Base-by-base conservation (phyloP, 2,888 invertebrate species). In the Cryptops parisi region DNA sequence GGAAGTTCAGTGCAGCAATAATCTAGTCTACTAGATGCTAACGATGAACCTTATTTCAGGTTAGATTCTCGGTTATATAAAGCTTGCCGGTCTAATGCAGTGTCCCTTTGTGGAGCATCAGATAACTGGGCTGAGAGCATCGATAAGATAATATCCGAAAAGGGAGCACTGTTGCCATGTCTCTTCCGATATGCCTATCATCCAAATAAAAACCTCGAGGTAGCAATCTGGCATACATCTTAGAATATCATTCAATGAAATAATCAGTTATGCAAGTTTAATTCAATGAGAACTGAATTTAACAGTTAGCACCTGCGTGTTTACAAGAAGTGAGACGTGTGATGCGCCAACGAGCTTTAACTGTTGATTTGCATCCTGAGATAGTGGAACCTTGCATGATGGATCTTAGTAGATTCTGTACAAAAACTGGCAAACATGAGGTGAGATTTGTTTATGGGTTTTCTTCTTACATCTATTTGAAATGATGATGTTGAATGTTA, bases 361-460 rank as follows among this genome's bases (percentile, higher is more conserved):
- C 85, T 64, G 93, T 97, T 1, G 87, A 93, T 65, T 74, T 98
- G 40, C 81, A 91, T 63, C 97, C 97, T 1, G 88, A 93, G 70
- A 82, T 98, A 47, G 96, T 96, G 71, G 84, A 85, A 62, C 77
- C 76, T 38, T 98, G 98, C 66, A 74, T 97, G 22, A 78, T 79
- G 57, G 93, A 96, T 63, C 75, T 98, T 21, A 83, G 86, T 0
- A 75, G 76, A 55, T 75, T 78, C 61, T 98, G 98, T 68, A 82
- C 80, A 60, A 83, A 85, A 67, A 81, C 82, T n/a, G 82, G 79
- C 26, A 84, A 82, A 67, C 89, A 90, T 24, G 84, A 88, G 68
- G 70, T 69, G 60, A 57, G 62, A 47, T 9, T 21, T 50, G 33
- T 38, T 33, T 33, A 15, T 6, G 15, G 33, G 15, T 48, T 27